Conservation (phyloP, 1,140 invertebrate genomes). For the Sitobion miscanthi region DNA sequence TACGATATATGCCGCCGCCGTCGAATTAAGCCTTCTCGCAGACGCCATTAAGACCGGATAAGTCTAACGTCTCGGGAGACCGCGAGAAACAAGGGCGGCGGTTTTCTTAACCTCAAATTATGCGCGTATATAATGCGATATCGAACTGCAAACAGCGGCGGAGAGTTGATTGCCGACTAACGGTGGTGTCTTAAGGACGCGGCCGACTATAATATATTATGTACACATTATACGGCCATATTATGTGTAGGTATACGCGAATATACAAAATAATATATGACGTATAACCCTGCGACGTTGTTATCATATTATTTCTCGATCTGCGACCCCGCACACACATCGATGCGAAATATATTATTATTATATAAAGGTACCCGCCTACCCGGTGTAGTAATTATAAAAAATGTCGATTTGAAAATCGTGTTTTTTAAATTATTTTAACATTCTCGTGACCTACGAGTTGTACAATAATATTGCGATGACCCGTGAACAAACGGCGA, state of each 20-base stretch:
- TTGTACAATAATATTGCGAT: too few relatives aligned
- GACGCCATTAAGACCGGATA: conserved; percentile 38
- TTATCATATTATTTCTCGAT: not conserved
- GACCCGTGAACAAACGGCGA: not conserved
- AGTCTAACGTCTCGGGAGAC: conserved; percentile 47
- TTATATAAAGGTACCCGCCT: too few relatives aligned
- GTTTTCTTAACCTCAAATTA: conserved; percentile 21
- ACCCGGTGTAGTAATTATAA: too few relatives aligned
- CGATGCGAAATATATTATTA: too few relatives aligned
- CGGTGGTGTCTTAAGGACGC: not conserved
- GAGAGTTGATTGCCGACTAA: conserved; percentile 2
- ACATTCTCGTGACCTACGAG: not conserved
- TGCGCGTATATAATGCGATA: conserved; percentile 15
- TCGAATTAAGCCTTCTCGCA: conserved; percentile 22
- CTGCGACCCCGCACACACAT: not conserved
- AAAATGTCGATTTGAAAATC: not conserved
- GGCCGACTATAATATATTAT: not conserved
- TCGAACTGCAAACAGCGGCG: conserved; percentile 26
- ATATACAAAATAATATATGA: not conserved
- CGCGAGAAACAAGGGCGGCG: not conserved
- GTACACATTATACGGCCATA: not conserved
- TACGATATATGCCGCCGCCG: not conserved
- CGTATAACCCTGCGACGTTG: not conserved
- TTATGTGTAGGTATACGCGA: not conserved
- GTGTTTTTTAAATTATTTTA: not conserved